phyloP scores from a whole-genome alignment of 2,888 invertebrate genomes.

The Ophion slaviceki region DNA sequence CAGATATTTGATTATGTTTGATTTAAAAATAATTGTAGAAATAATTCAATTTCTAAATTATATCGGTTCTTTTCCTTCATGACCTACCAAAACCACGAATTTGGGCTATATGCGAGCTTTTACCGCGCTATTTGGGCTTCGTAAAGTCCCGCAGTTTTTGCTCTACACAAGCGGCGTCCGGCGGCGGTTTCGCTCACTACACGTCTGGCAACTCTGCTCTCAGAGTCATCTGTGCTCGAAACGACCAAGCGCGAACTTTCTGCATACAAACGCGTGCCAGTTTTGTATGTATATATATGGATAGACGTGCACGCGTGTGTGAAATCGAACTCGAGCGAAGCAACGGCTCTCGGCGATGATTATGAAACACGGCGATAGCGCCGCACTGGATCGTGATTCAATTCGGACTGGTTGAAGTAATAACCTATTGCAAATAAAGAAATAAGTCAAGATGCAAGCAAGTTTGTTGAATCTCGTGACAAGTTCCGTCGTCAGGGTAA shows the following conservation, averaged over 20 bases:
- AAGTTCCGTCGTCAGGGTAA: conserved; percentile 83
- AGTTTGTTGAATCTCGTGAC: conserved; percentile 83
- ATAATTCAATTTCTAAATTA: too few species aligned
- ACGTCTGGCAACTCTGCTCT: too few species aligned
- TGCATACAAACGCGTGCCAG: not conserved
- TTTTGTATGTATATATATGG: not conserved
- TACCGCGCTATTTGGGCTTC: too few species aligned
- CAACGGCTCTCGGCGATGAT: not conserved
- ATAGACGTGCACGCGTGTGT: conserved; percentile 37
- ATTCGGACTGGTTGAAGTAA: not conserved
- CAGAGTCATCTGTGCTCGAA: conserved; percentile 16
- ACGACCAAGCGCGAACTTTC: not conserved
- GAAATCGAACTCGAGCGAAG: conserved; percentile 62
- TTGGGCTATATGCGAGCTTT: too few species aligned
- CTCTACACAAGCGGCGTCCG: too few species aligned
- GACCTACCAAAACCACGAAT: too few species aligned
- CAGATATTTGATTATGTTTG: too few species aligned
- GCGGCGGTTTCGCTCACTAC: too few species aligned
- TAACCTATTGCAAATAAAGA: not conserved
- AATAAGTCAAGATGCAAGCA: conserved; percentile 82
- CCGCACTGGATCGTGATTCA: not conserved
- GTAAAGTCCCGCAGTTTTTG: too few species aligned
- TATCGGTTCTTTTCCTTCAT: too few species aligned
- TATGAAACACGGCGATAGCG: conserved; percentile 1
- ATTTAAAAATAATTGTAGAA: too few species aligned